These are phyloP conservation scores for Ectobius pallidus DNA, from an alignment of 2,888 invertebrate species.

Conservation along the genomic window DNA sequence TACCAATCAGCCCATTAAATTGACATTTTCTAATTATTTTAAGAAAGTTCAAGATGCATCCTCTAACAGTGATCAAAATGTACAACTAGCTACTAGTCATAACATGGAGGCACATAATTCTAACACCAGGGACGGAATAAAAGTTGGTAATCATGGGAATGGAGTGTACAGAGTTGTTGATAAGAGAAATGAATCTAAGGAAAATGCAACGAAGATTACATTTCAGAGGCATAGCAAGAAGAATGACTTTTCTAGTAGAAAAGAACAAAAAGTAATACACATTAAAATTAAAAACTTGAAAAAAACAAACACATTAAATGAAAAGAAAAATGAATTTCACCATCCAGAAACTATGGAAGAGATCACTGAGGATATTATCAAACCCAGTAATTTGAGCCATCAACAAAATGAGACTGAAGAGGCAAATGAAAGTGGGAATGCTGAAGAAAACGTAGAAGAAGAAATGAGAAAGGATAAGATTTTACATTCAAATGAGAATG, in stretches of 20 bases:
- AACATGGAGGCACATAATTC: not conserved
- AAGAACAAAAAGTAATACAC: not conserved
- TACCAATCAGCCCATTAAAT: not conserved
- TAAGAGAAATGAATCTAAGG: conserved; percentile 36
- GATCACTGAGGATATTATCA: too few relatives aligned
- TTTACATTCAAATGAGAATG: too few relatives aligned
- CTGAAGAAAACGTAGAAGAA: too few relatives aligned
- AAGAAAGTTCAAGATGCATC: not conserved
- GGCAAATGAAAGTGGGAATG: too few relatives aligned
- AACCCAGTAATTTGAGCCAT: too few relatives aligned
- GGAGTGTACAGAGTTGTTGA: conserved; percentile 27
- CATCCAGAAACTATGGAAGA: too few relatives aligned
- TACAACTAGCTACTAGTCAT: too few relatives aligned
- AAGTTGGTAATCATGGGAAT: not conserved
- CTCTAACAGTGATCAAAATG: not conserved
- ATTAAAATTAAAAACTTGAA: not conserved
- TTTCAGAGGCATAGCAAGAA: conserved; percentile 29
- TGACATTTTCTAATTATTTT: conserved; percentile 3
- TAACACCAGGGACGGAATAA: not conserved
- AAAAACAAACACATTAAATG: too few relatives aligned
- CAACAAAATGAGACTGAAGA: too few relatives aligned
- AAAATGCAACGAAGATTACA: conserved; percentile 29
- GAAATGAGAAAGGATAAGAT: too few relatives aligned
- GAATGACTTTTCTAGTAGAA: not conserved
- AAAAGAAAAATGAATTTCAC: too few relatives aligned